Evolutionary conservation across 2,797 vertebrate species (phyloP), one percentile per base, ranked within the genome.

Genomic region (Emydoidea blandingii): DNA sequence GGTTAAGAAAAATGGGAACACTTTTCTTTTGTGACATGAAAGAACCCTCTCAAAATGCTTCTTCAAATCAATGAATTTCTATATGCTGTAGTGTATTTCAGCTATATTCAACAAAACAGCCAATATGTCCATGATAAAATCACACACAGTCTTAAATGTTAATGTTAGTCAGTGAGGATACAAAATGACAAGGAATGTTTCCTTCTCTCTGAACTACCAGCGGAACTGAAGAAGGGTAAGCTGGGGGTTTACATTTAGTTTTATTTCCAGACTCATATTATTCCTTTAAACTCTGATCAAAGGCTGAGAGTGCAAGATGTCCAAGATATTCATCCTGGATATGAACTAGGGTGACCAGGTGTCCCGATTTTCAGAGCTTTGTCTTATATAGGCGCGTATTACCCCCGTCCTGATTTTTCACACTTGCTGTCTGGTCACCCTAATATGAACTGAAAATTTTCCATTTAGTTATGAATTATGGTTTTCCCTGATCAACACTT

Each of bases 41-140:
- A 87, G 87, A 88, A 49, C 29, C 49, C 83, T 93, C 96, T 87
- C 87, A 94, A 97, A 97, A 94, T 65, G 86, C 86, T 96, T 87
- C 93, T 96, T 92, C 80, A 80, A 94, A 97, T 96, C 95, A 94
- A 92, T 95, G 87, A 86, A 52, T 91, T 94, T 94, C 88, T 95
- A 56, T 76, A 56, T 25, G n/a, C 85, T 91, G 86, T 93, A 92
- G 88, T 92, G n/a, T 27, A 87, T 95, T 95, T 96, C 91, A 93
- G 91, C 91, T 81, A 88, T 47, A 79, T 14, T 53, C 80, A 95
- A 94, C 74, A 96, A 87, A 92, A 95, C 89, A 90, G 91, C 80
- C 97, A 92, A 81, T 86, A 87, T 87, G 93, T 83, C 94, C 37
- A 85, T 44, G 1, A 91, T 0, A 92, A 95, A 88, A 94, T 93